Base-by-base conservation (phyloP, 2,888 invertebrate genomes). In the Lithophane socia region DNA sequence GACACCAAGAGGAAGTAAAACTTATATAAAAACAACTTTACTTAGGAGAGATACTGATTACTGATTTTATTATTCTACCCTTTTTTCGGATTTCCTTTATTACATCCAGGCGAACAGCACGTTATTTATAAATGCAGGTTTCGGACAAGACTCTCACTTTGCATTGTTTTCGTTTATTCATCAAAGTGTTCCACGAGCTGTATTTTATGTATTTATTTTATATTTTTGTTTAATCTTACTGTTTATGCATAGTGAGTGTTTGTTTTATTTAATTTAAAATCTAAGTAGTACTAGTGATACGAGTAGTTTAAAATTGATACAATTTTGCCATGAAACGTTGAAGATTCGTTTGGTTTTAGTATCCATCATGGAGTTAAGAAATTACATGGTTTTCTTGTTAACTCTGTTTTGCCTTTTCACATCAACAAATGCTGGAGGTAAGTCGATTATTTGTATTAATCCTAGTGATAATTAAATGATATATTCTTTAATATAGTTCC, bases 91-190 rank as follows among this genome's bases (percentile, higher is more conserved):
- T 70, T 21, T 70, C 58, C 58, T 58, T 58, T 58, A 21, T 18
- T 24, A 63, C 5, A 10, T 66, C 10, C 2, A 47, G 12, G 18
- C 18, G 18, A 65, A 65, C 3, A 18, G 7, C 9, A 24, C 18
- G 44, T 24, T 70, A 58, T 70, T 24, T 70, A 58, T 70, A 58
- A 58, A 70, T 24, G 29, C 24, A 54, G 54, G 9, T 54, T 54
- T 54, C 9, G 21, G 54, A 3, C 21, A 21, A 3, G 54, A 52
- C 21, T 52, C 52, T 52, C 52, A 49, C 4, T 54, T 21, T 54
- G 54, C 54, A 9, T 54, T 54, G 54, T 21, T 21, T 54, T 54
- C 54, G 54, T 54, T 21, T n/a, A n/a, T 56, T 24, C n/a, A 54
- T n/a, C 1, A 18, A n/a, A 42, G 42, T 18, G 68, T 56, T 29